phyloP scores from a whole-genome alignment of 2,113 vertebrate species.

The Crotalus horridus region DNA sequence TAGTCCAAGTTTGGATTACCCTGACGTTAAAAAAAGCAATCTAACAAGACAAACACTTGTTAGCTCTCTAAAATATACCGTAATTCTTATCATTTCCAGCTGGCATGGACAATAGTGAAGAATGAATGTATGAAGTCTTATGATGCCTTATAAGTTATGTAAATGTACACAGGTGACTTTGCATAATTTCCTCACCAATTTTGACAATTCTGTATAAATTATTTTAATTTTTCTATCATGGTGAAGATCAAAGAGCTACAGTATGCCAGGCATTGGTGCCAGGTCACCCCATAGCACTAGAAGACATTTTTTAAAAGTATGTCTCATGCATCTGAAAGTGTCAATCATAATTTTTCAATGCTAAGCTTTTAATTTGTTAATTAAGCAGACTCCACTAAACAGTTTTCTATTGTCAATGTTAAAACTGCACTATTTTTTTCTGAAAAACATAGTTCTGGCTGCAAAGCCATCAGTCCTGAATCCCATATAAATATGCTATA shows the following conservation, averaged over 20 bases:
- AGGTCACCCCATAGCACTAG: not conserved
- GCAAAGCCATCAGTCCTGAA: not conserved
- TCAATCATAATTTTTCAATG: not conserved
- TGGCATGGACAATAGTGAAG: not conserved
- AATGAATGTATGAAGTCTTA: not conserved
- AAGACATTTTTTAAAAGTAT: not conserved
- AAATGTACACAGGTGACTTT: not conserved
- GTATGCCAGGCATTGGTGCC: not conserved
- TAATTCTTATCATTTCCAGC: not conserved
- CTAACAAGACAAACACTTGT: not conserved
- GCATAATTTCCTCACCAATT: not conserved
- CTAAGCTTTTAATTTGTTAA: not conserved
- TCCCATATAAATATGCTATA: not conserved
- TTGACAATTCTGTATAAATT: not conserved
- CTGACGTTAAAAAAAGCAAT: not conserved
- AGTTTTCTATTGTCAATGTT: not conserved
- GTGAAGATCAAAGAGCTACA: not conserved
- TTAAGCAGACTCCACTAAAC: not conserved
- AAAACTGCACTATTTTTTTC: not conserved
- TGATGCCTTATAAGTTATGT: not conserved
- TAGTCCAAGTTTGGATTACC: not conserved
- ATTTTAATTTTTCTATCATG: not conserved
- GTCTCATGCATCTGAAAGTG: not conserved
- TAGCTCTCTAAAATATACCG: not conserved
- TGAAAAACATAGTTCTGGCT: not conserved